Evolutionary conservation across 1,140 invertebrate species (phyloP), one percentile per base, ranked within the genome.

Genomic region (Ostrea edulis): DNA sequence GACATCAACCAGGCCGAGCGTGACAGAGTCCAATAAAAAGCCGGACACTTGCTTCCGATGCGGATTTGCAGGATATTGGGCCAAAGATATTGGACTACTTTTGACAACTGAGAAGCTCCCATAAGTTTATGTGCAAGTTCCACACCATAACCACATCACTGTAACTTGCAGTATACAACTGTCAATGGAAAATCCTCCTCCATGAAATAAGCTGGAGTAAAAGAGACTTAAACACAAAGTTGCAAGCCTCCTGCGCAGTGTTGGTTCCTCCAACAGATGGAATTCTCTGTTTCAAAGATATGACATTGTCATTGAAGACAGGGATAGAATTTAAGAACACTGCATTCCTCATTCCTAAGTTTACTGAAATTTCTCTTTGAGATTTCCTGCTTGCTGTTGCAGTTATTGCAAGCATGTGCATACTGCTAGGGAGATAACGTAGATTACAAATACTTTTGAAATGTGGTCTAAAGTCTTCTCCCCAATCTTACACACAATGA

Each of bases 211-310:
- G 81, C 14, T 82, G 35, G 17, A 82, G 51, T 7, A 82, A 51
- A 9, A 82, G 81, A 17, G 81, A 35, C 12, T 82, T 82, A n/a
- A 51, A 82, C 81, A 82, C 81, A 51, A 82, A 82, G n/a, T 82
- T 82, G 35, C 44, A 82, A 2, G 81, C 81, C 17, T 82, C 81
- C 9, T 51, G 35, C 35, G 44, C 81, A 2, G 81, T 51, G 12
- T 82, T 82, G 35, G 17, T 17, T n/a, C 81, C 81, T 3, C 81
- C 81, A 17, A n/a, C n/a, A 20, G 81, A 82, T 53, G 81, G 35
- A 51, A 82, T 82, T 3, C 25, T 44, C 22, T 82, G 11, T 29
- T 82, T 25, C 9, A 82, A 25, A 82, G n/a, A 8, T 9, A 17
- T 82, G 2, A 82, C 2, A n/a, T 82, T 82, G 51, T 51, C 81